Evolutionary conservation across 2,113 vertebrate genomes (phyloP).

Genomic region (Coptodon bakossiorum): DNA sequence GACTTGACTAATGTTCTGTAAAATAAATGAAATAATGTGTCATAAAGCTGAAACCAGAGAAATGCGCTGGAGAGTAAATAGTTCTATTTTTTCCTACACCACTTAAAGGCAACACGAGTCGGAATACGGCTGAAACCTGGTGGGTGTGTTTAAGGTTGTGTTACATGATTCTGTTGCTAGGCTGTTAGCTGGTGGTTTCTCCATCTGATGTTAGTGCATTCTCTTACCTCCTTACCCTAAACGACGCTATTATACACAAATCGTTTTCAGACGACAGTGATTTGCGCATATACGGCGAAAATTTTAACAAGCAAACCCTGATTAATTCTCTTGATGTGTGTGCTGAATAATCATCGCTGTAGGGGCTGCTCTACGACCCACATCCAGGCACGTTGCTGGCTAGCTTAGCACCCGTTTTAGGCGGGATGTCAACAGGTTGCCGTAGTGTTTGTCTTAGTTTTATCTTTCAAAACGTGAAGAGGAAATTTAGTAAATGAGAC

Average conservation of each 20-base stretch:
- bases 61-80: background rate
- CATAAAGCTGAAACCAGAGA: background rate
- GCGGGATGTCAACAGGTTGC: constrained; percentile 11
- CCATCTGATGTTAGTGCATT: background rate
- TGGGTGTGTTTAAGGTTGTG: constrained; percentile 21
- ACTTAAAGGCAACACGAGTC: background rate
- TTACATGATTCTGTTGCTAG: constrained; percentile 4
- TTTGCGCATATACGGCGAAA: background rate
- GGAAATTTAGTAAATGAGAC: background rate
- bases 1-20: accelerated
- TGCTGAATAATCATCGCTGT: background rate
- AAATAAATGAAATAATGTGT: background rate
- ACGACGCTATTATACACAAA: background rate
- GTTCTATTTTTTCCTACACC: background rate
- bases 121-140: background rate
- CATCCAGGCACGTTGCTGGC: background rate
- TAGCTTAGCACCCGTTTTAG: constrained; percentile 10
- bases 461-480: background rate
- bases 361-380: background rate
- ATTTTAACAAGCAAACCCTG: background rate
- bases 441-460: background rate
- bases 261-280: background rate
- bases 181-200: background rate
- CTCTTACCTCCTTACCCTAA: background rate
- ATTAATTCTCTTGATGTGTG: background rate